Conservation (phyloP, 2,888 invertebrate genomes). For the Mythimna loreyi region DNA sequence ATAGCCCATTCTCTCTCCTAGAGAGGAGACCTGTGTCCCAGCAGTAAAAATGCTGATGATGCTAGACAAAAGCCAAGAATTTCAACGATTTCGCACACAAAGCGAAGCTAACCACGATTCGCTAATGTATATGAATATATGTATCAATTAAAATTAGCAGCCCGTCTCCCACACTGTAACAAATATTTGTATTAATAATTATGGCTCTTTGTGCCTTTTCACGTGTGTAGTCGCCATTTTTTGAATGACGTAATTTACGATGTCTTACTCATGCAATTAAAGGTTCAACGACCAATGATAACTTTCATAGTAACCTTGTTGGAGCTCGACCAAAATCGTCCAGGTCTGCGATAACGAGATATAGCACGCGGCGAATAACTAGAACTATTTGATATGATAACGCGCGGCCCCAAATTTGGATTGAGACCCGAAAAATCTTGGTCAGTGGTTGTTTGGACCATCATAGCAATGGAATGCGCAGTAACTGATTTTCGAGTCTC, state of each 20-base stretch:
- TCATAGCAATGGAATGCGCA: too few species aligned
- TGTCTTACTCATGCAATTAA: conserved; percentile 57
- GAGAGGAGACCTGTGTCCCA: too few species aligned
- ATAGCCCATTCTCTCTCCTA: too few species aligned
- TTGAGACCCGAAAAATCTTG: too few species aligned
- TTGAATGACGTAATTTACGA: conserved; percentile 50
- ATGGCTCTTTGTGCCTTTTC: conserved; percentile 20
- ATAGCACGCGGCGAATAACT: not conserved
- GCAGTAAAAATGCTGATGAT: too few species aligned
- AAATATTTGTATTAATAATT: conserved; percentile 38
- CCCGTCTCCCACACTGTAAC: conserved; percentile 8
- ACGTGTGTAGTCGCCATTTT: conserved; percentile 25
- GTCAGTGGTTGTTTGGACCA: too few species aligned
- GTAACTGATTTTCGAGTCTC: too few species aligned
- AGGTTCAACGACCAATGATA: conserved; percentile 64
- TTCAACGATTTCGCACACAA: too few species aligned
- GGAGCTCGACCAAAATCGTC: conserved; percentile 44
- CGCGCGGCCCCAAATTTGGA: too few species aligned
- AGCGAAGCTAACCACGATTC: too few species aligned
- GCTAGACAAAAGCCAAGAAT: too few species aligned
- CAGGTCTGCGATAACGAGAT: conserved; percentile 36
- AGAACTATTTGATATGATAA: too few species aligned
- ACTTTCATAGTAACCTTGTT: conserved; percentile 55
- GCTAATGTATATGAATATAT: conserved; percentile 1
- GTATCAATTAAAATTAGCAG: conserved; percentile 32